Conservation (phyloP, 2,888 invertebrate genomes). For the Drosophila atripex region DNA sequence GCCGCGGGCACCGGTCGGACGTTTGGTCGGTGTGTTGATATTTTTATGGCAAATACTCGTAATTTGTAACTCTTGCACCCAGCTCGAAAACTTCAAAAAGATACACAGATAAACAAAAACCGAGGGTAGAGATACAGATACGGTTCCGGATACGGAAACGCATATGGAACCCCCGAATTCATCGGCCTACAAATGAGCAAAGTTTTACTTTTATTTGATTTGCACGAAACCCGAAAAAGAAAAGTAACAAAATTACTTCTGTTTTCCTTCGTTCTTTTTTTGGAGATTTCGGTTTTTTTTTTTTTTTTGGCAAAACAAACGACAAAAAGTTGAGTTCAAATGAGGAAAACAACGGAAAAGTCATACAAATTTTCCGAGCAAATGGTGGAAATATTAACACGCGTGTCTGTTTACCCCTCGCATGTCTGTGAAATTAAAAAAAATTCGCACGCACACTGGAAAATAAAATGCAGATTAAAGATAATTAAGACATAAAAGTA, state of each 20-base stretch:
- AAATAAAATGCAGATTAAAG: neutral
- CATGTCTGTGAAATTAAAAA: constrained; percentile 64
- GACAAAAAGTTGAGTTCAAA: constrained; percentile 58
- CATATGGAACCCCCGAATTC: constrained; percentile 30
- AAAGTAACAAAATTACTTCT: constrained; percentile 21
- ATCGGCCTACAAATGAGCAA: constrained; percentile 68
- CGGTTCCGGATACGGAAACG: constrained; percentile 39
- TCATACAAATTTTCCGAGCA: constrained; percentile 50
- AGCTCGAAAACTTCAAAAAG: constrained; percentile 42
- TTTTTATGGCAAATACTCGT: constrained; percentile 59
- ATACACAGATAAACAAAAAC: constrained; percentile 33
- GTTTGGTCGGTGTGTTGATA: constrained; percentile 60
- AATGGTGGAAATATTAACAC: constrained; percentile 69
- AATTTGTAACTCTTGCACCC: constrained; percentile 59
- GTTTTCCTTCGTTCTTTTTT: constrained; percentile 5
- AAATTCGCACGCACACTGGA: constrained; percentile 48
- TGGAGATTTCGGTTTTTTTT: neutral
- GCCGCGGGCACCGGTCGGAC: constrained; percentile 21
- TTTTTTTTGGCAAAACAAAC: constrained; percentile 41
- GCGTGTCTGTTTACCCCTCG: constrained; percentile 50
- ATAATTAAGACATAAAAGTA: neutral
- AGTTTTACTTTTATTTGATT: constrained; percentile 70
- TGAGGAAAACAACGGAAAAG: constrained; percentile 46
- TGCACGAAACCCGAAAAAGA: constrained; percentile 33
- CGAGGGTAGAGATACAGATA: constrained; percentile 2